Base-by-base conservation (phyloP, 2,888 invertebrate species). In the Agrochola circellaris region DNA sequence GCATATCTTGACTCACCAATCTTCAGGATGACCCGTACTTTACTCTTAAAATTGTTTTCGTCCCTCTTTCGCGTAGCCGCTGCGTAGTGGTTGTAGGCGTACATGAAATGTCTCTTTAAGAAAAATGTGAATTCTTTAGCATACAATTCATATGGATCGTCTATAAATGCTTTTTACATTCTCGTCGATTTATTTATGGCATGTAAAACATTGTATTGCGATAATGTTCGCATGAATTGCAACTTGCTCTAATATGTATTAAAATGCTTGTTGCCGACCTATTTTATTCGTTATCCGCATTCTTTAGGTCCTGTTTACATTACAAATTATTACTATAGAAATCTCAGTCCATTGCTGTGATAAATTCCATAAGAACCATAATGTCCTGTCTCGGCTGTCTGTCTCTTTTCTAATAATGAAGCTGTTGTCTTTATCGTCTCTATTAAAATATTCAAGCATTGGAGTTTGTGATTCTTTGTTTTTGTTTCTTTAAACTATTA, bases 1-100 rank as follows among this genome's bases (percentile, higher is more conserved):
- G 89, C 91, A 91, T 89, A 83, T 81, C 86, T 91, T 93, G 92
- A 93, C 88, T 94, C 94, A 93, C 83, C 83, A 64, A 73, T 74
- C 30, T 60, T 82, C 76, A 83, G 83, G 84, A 86, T 89, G 80
- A 84, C 81, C 79, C 86, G 87, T 87, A 72, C 75, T 85, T 86
- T 82, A 83, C 84, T 87, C 85, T 88, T 83, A 83, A 88, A 87
- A 88, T 82, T 85, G 77, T 86, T 87, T 87, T 86, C 80, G 77
- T 74, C 72, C 48, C 74, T 82, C 86, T 77, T 87, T 54, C 20
- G 42, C 79, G 56, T 58, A 60, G 45, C 64, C 69, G 30, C 60
- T 83, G 48, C 48, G 61, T 71, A 64, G 58, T 64, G 26, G 51
- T 72, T 83, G 79, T 81, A 87, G 75, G 87, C 72, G 75, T 78